Evolutionary conservation across 2,797 vertebrate species (phyloP).

Genomic region (Chaetophractus vellerosus): DNA sequence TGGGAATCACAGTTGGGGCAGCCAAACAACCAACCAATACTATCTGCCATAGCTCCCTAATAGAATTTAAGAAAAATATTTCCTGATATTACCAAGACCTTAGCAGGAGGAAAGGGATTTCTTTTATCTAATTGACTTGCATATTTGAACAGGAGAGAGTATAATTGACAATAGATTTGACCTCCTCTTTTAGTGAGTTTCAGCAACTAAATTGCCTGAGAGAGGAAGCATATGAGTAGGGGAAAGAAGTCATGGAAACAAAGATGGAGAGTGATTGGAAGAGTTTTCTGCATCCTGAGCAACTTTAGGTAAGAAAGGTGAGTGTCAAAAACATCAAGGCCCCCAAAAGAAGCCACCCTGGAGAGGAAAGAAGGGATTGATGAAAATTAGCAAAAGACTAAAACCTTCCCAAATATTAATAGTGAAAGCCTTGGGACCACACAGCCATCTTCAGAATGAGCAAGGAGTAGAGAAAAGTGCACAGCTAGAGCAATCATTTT

Average conservation of each 20-base stretch:
- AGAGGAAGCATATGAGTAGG: neutral
- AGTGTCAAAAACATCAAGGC: neutral
- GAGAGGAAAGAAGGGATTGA: neutral
- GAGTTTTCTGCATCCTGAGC: neutral
- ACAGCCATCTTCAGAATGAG: neutral
- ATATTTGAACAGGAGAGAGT: neutral
- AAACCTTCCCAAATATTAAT: slow-evolving; percentile 49
- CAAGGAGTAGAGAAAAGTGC: slow-evolving; percentile 21
- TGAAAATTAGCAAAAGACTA: slow-evolving; percentile 44
- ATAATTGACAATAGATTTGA: neutral
- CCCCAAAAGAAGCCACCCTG: neutral
- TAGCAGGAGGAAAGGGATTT: slow-evolving; percentile 44
- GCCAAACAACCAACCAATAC: neutral
- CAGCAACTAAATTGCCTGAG: neutral
- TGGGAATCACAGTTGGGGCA: neutral
- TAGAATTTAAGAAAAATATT: slow-evolving; percentile 37
- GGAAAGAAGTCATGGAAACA: neutral
- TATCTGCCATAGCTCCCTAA: neutral
- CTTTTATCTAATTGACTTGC: neutral
- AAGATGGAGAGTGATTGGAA: neutral
- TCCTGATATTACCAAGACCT: neutral
- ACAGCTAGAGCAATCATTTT: slow-evolving; percentile 55
- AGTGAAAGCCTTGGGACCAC: neutral
- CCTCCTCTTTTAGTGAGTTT: neutral
- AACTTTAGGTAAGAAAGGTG: neutral